Base-by-base conservation (phyloP, 2,113 vertebrate species). In the Ariopsis seemanni region DNA sequence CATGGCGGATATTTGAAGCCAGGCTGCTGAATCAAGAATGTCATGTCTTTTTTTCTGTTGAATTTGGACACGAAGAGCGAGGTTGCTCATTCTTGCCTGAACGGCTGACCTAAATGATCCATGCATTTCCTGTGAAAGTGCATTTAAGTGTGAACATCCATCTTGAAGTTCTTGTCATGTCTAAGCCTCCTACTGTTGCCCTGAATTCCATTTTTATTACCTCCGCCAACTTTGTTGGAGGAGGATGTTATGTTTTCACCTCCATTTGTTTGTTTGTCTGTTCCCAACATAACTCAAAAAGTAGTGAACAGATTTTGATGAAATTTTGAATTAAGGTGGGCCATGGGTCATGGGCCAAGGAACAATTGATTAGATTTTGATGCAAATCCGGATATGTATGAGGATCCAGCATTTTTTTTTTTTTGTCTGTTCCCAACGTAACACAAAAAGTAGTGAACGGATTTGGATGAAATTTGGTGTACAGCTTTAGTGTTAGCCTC, bases 81-180 rank as follows among this genome's bases (percentile, higher is more conserved):
- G 75, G 34, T 48, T 82, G 10, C 57, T 65, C 34, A 11, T 20
- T 42, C 55, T 57, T 55, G 53, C 55, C 55, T 34, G 25, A 22
- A 71, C 48, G 52, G 4, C 20, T 58, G 74, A 62, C n/a, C 84
- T 78, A 83, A 88, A 88, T 57, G 34, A 74, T 62, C 55, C 52
- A 22, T 77, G 60, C 17, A 34, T 22, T 81, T 58, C 22, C 14
- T 81, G 57, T 58, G 17, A 20, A 81, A 34, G 55, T 58, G 57
- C 27, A 57, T 58, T 60, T 15, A 63, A 48, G 58, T 53, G 7
- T 78, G 25, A 55, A 55, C 75, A 62, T 42, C 34, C 57, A 60
- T 34, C 15, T 62, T 27, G 10, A 60, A 12, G 20, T 62, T 82
- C 57, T 25, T 50, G 34, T 34, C 80, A 63, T 63, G 80, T 82